phyloP scores from a whole-genome alignment of 2,888 invertebrate genomes.

The Rhagonycha lutea region DNA sequence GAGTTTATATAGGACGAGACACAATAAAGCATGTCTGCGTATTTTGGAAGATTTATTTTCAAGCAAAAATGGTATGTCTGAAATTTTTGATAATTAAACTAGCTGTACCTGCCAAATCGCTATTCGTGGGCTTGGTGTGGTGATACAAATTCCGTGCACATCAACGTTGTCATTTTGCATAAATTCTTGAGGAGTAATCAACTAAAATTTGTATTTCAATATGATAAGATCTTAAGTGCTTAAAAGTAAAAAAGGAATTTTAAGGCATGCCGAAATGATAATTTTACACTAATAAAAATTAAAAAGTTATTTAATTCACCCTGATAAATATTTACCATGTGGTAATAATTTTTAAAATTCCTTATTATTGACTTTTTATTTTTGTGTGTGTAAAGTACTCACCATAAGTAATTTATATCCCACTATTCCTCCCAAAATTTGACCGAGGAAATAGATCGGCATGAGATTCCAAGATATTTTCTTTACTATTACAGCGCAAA shows the following conservation, averaged over 20 bases:
- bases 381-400: neutral
- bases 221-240: neutral
- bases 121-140: conserved; percentile 35
- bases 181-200: conserved; percentile 38
- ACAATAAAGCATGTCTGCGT: neutral
- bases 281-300: neutral
- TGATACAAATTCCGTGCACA: conserved; percentile 37
- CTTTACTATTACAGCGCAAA: conserved; percentile 65
- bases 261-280: neutral
- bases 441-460: conserved; percentile 63
- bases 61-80: neutral
- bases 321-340: too few relatives aligned
- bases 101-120: conserved; percentile 15
- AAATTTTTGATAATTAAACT: neutral
- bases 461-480: conserved; percentile 60
- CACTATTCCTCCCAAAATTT: conserved; percentile 66
- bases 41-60: neutral
- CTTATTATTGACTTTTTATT: neutral
- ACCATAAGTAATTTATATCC: conserved; percentile 71
- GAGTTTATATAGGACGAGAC: neutral
- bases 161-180: conserved; percentile 9
- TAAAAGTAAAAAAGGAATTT: neutral
- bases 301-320: neutral
- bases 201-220: conserved; percentile 34
- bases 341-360: neutral